Evolutionary conservation across 2,113 vertebrate genomes (phyloP), one percentile per base, ranked within the genome.

Genomic region (Empidonax traillii): DNA sequence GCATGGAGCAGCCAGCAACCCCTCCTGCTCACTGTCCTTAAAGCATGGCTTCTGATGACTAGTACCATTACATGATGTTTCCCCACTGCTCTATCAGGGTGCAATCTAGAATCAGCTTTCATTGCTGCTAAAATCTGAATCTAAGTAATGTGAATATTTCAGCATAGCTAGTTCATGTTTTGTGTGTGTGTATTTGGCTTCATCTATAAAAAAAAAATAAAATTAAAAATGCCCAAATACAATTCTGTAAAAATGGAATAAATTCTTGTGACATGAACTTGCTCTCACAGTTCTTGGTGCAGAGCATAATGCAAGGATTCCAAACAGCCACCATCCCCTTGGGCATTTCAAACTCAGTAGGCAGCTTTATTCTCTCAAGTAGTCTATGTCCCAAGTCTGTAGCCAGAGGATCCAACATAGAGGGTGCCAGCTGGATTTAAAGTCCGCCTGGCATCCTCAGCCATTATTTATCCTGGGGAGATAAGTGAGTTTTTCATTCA

Each of bases 191-290:
- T 75, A 65, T 55, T 72, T 83, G 47, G 6, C 35, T 83, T 90
- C 27, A 68, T 43, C 5, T 68, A 9, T 63, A 47, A 47, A 53
- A 72, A 55, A 28, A 63, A 30, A 23, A 52, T 13, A 27, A 13
- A 30, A 10, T 5, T 3, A 53, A 67, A 66, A n/a, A 16, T 2
- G 3, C 9, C 3, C 9, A 5, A 41, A 53, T 51, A 11, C 3
- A 51, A 7, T 31, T 76, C 14, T 47, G 25, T 63, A 56, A 68
- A 85, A 77, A 62, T 17, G 0, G 19, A 53, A 7, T 62, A 17
- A 37, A 24, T 75, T 84, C 33, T 59, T 35, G 17, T 33, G 49
- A 43, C 9, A 25, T 47, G 65, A 43, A 87, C 31, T 84, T 52
- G 51, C 49, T 52, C 51, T 52, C 14, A 4, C 51, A 67, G 23